These are phyloP conservation scores for Anisognathus igniventris DNA, from an alignment of 2,797 vertebrate genomes.

Conservation along the genomic window DNA sequence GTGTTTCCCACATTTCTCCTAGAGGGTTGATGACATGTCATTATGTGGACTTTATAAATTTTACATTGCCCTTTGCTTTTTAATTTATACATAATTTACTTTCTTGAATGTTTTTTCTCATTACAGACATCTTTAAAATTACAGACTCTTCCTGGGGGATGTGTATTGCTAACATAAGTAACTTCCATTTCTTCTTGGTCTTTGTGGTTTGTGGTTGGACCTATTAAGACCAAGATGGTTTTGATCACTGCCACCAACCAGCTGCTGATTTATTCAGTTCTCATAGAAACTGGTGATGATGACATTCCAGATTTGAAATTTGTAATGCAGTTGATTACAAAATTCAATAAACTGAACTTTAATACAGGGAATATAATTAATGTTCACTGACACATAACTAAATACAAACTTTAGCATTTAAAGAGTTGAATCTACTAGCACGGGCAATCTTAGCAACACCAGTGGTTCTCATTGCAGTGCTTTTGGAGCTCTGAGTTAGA, in stretches of 20 bases:
- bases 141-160: neutral
- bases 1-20: neutral
- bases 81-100: neutral
- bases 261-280: neutral
- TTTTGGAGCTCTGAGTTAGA: neutral
- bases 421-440: neutral
- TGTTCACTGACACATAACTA: neutral
- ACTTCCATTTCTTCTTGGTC: neutral
- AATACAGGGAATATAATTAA: neutral
- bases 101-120: neutral
- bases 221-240: neutral
- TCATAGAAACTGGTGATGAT: neutral
- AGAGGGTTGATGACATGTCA: neutral
- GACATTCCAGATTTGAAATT: neutral
- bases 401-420: neutral
- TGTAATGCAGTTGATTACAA: neutral
- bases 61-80: neutral
- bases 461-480: neutral
- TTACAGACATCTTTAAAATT: neutral
- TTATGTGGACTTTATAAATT: neutral
- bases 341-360: neutral
- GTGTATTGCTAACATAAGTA: neutral
- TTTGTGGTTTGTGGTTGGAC: neutral
- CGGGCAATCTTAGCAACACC: neutral
- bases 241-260: neutral